A percentile compares a stretch with the other conserved stretches of the same genome.
Evolutionary conservation across 2,113 vertebrate genomes (phyloP).

Genomic region (Petaurus breviceps): DNA sequence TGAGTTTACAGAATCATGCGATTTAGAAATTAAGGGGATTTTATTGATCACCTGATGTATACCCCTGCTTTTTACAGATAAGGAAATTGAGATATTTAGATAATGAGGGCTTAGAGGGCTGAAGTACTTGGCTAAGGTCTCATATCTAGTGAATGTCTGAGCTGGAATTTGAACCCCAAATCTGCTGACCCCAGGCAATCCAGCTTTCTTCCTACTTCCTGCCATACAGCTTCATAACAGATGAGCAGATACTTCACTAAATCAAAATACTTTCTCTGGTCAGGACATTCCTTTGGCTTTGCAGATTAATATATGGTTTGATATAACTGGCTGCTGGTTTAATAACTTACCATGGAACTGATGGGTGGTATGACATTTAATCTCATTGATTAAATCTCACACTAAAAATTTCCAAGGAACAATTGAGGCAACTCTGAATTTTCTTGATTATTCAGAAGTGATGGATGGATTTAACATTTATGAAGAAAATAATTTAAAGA

Average conservation of each 20-base stretch:
- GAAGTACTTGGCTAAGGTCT: not conserved
- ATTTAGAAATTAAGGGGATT: not conserved
- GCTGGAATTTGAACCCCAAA: not conserved
- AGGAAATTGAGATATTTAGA: not conserved
- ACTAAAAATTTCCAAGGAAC: constrained; percentile 82
- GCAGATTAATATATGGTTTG: constrained; percentile 66
- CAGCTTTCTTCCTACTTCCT: not conserved
- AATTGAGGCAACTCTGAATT: constrained; percentile 78
- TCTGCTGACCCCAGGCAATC: not conserved
- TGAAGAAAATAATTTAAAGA: constrained; percentile 77
- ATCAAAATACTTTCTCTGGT: constrained; percentile 67
- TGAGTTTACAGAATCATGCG: not conserved
- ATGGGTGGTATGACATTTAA: constrained; percentile 79
- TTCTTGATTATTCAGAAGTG: constrained; percentile 79
- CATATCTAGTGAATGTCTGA: not conserved
- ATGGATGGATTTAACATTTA: constrained; percentile 78
- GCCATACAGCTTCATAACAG: constrained; percentile 42
- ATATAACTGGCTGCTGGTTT: constrained; percentile 76
- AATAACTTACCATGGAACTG: constrained; percentile 80
- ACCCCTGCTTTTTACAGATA: not conserved
- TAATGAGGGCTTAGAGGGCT: not conserved
- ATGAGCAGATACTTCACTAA: constrained; percentile 70
- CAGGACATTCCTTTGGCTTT: constrained; percentile 62
- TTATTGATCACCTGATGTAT: not conserved
- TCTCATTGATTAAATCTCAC: constrained; percentile 83